These are phyloP conservation scores for Brachirus orientalis DNA, from an alignment of 2,113 vertebrate species.

Conservation along the genomic window DNA sequence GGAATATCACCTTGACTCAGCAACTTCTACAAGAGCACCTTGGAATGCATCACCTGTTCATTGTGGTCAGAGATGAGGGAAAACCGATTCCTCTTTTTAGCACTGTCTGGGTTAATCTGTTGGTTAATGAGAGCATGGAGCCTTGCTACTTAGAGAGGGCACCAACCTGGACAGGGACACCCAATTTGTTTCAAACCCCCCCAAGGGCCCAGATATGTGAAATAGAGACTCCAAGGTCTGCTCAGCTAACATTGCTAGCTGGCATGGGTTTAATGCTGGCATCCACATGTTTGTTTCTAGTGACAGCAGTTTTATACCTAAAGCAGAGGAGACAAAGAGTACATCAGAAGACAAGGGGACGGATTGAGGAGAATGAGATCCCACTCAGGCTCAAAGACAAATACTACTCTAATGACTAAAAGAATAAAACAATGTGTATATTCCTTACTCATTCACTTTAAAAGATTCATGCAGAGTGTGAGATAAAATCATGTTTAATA, in stretches of 20 bases:
- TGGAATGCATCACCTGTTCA: slow-evolving; percentile 80
- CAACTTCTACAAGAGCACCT: slow-evolving; percentile 67
- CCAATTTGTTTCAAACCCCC: slow-evolving; percentile 31
- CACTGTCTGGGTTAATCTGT: slow-evolving; percentile 80
- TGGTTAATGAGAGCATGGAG: slow-evolving; percentile 76
- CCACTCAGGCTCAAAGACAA: slow-evolving; percentile 71
- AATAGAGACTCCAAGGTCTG: slow-evolving; percentile 35
- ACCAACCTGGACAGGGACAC: slow-evolving; percentile 61
- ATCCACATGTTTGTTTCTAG: slow-evolving; percentile 64
- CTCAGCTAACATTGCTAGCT: slow-evolving; percentile 52
- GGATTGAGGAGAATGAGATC: slow-evolving; percentile 58
- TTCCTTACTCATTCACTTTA: slow-evolving; percentile 47
- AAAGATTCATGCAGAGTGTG: slow-evolving; percentile 38
- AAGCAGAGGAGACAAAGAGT: slow-evolving; percentile 51
- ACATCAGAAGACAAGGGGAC: slow-evolving; percentile 22
- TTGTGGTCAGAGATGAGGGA: slow-evolving; percentile 78
- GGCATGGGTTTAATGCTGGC: slow-evolving; percentile 67
- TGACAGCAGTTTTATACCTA: slow-evolving; percentile 58
- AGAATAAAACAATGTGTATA: slow-evolving; percentile 40
- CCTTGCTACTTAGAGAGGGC: slow-evolving; percentile 70
- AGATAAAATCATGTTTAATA: slow-evolving; percentile 32
- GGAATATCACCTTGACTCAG: slow-evolving; percentile 77
- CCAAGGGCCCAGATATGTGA: slow-evolving; percentile 48
- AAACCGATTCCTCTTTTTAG: slow-evolving; percentile 77
- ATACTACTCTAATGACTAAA: slow-evolving; percentile 68